A percentile compares a stretch with the other conserved stretches of the same genome.
Evolutionary conservation across 2,888 invertebrate species (phyloP).

Genomic region (Dicyrtoma fusca): DNA sequence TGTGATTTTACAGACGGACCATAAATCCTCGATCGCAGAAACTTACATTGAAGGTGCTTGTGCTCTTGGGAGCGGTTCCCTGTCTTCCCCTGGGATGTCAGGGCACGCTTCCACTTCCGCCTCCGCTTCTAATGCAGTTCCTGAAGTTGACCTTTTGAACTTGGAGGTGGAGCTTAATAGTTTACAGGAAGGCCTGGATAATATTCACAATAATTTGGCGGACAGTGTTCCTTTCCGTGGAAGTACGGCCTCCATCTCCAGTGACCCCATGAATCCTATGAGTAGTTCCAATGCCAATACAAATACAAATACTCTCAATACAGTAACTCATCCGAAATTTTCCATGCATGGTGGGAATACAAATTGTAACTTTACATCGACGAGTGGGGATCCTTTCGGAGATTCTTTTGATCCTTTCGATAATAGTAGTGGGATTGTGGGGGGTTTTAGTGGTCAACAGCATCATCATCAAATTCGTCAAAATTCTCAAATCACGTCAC

Average conservation of each 20-base stretch:
- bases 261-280: slow-evolving; percentile 53
- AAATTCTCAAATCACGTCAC: slow-evolving; percentile 13
- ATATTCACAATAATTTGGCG: slow-evolving; percentile 64
- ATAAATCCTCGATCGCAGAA: slow-evolving; percentile 54
- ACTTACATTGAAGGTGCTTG: slow-evolving; percentile 57
- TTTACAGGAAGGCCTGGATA: slow-evolving; percentile 81
- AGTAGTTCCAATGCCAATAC: slow-evolving; percentile 41
- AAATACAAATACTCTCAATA: slow-evolving; percentile 21
- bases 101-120: slow-evolving; percentile 51
- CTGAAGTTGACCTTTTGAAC: slow-evolving; percentile 83
- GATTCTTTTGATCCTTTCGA: slow-evolving; percentile 69
- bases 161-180: slow-evolving; percentile 84
- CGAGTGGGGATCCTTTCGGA: slow-evolving; percentile 61
- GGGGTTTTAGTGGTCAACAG: neutral
- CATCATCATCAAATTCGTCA: slow-evolving; percentile 1
- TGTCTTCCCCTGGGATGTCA: slow-evolving; percentile 36
- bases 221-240: slow-evolving; percentile 51
- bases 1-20: slow-evolving; percentile 41
- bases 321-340: slow-evolving; percentile 4
- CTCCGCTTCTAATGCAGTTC: slow-evolving; percentile 60
- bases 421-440: neutral
- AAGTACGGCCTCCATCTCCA: slow-evolving; percentile 55
- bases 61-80: slow-evolving; percentile 44
- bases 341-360: slow-evolving; percentile 15
- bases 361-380: slow-evolving; percentile 1